phyloP scores from a whole-genome alignment of 2,797 vertebrate species.

The Leptatherina wallacei region DNA sequence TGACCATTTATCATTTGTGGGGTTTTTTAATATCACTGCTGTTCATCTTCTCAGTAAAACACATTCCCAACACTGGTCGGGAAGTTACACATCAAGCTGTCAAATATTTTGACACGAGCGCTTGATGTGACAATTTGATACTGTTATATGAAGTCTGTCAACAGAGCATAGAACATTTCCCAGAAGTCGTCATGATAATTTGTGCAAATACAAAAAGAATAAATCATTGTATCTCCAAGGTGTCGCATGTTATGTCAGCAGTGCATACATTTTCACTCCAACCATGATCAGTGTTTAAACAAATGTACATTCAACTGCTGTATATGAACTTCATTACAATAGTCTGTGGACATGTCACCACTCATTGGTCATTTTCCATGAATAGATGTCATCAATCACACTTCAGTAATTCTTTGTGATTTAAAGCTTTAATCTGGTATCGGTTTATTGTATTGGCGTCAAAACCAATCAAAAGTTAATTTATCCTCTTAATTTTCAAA shows the following conservation, averaged over 20 bases:
- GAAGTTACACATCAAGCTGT: slow-evolving; percentile 12
- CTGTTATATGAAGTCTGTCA: slow-evolving; percentile 33
- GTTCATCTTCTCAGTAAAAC: not conserved
- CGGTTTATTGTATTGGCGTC: too few species aligned
- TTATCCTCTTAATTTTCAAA: too few species aligned
- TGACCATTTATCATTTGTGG: too few species aligned
- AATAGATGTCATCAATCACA: too few species aligned
- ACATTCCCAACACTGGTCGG: not conserved
- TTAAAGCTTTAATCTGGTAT: too few species aligned
- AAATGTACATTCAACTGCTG: not conserved
- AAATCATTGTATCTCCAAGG: not conserved
- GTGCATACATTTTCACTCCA: not conserved
- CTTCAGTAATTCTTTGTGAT: too few species aligned
- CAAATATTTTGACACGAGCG: slow-evolving; percentile 9
- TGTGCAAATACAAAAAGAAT: slow-evolving; percentile 8
- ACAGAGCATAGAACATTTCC: slow-evolving; percentile 13
- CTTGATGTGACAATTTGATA: slow-evolving; percentile 24
- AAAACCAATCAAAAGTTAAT: too few species aligned
- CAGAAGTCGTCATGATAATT: not conserved
- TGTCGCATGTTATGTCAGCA: not conserved
- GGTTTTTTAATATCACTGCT: not conserved
- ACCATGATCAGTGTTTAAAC: not conserved
- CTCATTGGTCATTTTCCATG: too few species aligned
- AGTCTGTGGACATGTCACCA: too few species aligned
- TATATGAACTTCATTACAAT: too few species aligned